Conservation (phyloP, 2,888 invertebrate genomes). For the Erannis defoliaria region DNA sequence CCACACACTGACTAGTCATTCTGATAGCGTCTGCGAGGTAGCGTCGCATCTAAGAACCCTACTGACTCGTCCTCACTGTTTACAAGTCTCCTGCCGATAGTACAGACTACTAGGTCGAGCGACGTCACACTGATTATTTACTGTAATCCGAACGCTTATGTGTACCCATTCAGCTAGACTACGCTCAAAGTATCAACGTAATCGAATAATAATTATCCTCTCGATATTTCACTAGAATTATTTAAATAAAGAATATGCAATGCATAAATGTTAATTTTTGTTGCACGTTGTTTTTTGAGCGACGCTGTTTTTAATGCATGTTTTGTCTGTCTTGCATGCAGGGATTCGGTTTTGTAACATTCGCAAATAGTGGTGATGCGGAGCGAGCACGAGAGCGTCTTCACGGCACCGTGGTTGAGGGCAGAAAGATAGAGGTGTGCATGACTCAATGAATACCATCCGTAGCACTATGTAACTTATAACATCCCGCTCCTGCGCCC, state of each 20-base stretch:
- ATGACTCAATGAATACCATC: conserved; percentile 91
- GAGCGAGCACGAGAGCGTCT: conserved; percentile 99
- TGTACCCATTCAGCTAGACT: conserved; percentile 85
- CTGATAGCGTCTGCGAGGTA: conserved; percentile 72
- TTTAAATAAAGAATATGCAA: conserved; percentile 85
- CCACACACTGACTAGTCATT: conserved; percentile 69
- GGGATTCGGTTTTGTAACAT: conserved; percentile 99
- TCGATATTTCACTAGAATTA: conserved; percentile 83
- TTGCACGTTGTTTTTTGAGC: conserved; percentile 93
- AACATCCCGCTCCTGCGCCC: conserved; percentile 88
- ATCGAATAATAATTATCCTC: conserved; percentile 77
- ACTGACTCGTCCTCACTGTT: conserved; percentile 60
- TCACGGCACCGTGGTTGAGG: conserved; percentile 99
- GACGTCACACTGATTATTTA: conserved; percentile 73
- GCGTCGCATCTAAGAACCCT: conserved; percentile 60
- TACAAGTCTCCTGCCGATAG: conserved; percentile 73
- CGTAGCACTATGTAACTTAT: conserved; percentile 88
- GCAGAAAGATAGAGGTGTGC: conserved; percentile 99
- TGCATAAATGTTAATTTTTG: conserved; percentile 90
- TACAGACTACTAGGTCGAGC: conserved; percentile 79
- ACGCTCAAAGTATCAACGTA: conserved; percentile 87
- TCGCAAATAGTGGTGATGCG: conserved; percentile 99
- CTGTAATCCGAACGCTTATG: conserved; percentile 85
- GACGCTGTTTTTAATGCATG: conserved; percentile 96
- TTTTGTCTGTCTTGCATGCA: conserved; percentile 99